These are phyloP conservation scores for Phalloptychus januarius DNA, from an alignment of 2,797 vertebrate species.

Conservation along the genomic window DNA sequence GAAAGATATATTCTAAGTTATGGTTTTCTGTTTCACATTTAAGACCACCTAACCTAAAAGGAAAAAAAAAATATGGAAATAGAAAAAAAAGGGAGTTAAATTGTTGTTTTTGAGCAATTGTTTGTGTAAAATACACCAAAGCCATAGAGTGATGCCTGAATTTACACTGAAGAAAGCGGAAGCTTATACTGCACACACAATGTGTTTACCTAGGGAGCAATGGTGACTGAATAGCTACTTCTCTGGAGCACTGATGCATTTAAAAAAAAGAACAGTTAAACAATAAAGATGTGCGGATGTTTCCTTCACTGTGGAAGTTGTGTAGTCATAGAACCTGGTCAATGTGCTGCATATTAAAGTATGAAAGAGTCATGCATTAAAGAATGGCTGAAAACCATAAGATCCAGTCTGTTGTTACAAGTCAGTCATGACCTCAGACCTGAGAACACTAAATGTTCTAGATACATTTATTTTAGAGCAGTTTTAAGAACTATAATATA, in stretches of 20 bases:
- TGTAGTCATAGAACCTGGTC: background rate
- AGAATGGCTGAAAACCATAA: background rate
- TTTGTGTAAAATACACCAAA: background rate
- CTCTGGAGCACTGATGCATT: constrained; percentile 7
- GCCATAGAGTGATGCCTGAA: background rate
- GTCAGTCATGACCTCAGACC: background rate
- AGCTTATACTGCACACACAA: background rate
- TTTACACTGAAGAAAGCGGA: background rate
- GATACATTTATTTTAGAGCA: background rate
- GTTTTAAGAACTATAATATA: too few species aligned
- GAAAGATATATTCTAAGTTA: background rate
- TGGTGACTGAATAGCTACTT: constrained; percentile 13
- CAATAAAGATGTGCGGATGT: constrained; percentile 9
- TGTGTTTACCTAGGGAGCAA: background rate
- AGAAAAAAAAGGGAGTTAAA: background rate
- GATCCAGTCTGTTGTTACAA: background rate
- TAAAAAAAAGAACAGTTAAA: background rate
- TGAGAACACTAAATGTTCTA: background rate
- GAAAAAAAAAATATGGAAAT: background rate
- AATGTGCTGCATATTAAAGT: background rate
- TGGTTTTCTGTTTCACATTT: background rate
- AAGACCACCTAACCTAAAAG: background rate
- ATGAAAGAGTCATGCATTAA: background rate
- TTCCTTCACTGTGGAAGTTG: background rate
- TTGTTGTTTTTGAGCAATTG: constrained; percentile 1